These are phyloP conservation scores for Cottoperca gobio DNA, from an alignment of 2,797 vertebrate species.

Conservation along the genomic window DNA sequence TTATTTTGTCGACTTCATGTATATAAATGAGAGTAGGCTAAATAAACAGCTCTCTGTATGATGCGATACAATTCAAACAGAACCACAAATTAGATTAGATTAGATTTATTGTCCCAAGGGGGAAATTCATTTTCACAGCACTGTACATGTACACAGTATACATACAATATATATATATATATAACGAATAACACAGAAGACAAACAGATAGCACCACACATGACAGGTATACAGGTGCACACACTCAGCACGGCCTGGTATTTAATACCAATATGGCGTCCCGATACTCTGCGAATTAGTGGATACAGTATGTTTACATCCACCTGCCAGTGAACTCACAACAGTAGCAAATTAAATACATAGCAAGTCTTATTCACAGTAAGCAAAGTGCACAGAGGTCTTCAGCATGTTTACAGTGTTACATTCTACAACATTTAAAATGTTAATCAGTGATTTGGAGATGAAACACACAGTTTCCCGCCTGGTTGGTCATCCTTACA, in stretches of 20 bases:
- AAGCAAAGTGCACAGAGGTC: background rate
- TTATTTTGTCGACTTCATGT: no score
- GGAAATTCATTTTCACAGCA: no score
- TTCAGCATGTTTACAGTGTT: background rate
- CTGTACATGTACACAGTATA: no score
- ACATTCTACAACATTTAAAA: background rate
- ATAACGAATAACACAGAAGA: no score
- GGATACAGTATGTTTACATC: background rate
- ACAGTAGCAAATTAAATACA: background rate
- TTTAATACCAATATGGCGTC: background rate
- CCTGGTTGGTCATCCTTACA: conserved; percentile 18
- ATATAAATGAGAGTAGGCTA: no score
- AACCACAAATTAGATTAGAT: background rate
- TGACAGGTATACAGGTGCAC: no score
- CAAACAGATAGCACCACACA: no score
- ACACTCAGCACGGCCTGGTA: no score
- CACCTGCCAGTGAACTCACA: background rate
- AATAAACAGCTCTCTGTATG: no score
- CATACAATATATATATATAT: no score
- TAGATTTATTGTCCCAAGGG: no score
- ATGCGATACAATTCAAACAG: no score
- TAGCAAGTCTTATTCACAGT: conserved; percentile 2
- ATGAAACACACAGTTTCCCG: background rate
- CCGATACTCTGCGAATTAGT: background rate
- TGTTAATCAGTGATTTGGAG: background rate